A percentile compares a stretch with the other conserved stretches of the same genome.
Conservation (phyloP, 2,797 vertebrate genomes). For the Valencia hispanica region DNA sequence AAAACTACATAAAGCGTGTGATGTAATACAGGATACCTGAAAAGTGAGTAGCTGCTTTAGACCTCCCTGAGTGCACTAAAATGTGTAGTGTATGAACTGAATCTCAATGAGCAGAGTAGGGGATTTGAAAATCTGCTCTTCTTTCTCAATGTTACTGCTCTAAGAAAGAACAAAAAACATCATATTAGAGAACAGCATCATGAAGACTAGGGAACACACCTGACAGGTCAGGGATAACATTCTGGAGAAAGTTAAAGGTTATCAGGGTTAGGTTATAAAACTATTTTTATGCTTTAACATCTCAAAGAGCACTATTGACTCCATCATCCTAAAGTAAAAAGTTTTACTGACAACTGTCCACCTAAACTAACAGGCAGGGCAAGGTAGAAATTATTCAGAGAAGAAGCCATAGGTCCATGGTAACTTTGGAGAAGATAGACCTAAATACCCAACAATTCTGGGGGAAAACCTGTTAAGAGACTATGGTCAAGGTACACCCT, state of each 20-base stretch:
- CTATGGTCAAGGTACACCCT: not conserved
- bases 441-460: not conserved
- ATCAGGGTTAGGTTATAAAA: too few species aligned
- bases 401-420: not conserved
- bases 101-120: conserved; percentile 38
- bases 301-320: too few species aligned
- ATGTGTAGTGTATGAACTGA: conserved; percentile 33
- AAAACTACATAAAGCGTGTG: conserved; percentile 73
- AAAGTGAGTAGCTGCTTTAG: conserved; percentile 58
- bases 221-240: too few species aligned
- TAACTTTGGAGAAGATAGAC: not conserved
- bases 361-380: too few species aligned
- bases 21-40: conserved; percentile 63
- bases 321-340: too few species aligned
- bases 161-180: not conserved
- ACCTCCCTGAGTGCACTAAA: conserved; percentile 49
- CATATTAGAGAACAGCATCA: too few species aligned
- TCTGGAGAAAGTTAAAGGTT: too few species aligned
- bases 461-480: not conserved
- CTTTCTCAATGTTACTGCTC: conserved; percentile 17
- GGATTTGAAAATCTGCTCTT: conserved; percentile 43
- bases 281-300: too few species aligned
- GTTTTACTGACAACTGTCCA: too few species aligned
- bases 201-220: too few species aligned
- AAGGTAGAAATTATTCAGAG: not conserved